Conservation (phyloP, 2,888 invertebrate genomes). For the Coleophora deauratella region DNA sequence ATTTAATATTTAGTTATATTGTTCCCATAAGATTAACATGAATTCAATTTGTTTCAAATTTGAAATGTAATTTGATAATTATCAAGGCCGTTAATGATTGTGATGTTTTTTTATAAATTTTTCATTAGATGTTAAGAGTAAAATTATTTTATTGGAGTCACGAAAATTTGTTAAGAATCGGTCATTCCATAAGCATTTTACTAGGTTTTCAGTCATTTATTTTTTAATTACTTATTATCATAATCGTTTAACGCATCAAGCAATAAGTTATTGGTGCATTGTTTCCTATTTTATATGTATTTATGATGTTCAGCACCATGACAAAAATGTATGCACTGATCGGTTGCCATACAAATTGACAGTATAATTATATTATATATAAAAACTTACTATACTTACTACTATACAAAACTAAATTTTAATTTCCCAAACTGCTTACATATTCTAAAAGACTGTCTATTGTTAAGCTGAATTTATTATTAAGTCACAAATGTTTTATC, state of each 20-base stretch:
- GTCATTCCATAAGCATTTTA: conserved; percentile 13
- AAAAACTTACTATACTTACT: no score
- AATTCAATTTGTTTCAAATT: conserved; percentile 6
- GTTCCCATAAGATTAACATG: conserved; percentile 13
- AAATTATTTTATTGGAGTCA: conserved; percentile 14
- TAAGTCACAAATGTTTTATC: conserved; percentile 69
- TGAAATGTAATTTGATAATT: no score
- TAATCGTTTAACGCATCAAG: background rate
- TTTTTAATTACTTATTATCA: background rate
- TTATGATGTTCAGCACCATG: background rate
- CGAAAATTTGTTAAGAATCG: conserved; percentile 11
- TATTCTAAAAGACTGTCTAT: conserved; percentile 71
- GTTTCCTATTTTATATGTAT: background rate
- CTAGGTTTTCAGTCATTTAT: background rate
- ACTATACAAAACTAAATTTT: background rate
- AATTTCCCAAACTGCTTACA: conserved; percentile 28
- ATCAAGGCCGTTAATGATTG: conserved; percentile 6
- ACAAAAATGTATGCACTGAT: background rate
- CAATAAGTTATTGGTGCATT: background rate
- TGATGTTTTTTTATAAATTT: conserved; percentile 12
- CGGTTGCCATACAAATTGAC: conserved; percentile 5
- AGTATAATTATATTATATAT: background rate
- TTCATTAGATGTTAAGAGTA: conserved; percentile 11
- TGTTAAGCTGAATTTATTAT: conserved; percentile 63
- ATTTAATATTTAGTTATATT: conserved; percentile 36